These are phyloP conservation scores for Agelas oroides DNA, from an alignment of 37 sponge, comb jelly and placozoan species.

Conservation along the genomic window DNA sequence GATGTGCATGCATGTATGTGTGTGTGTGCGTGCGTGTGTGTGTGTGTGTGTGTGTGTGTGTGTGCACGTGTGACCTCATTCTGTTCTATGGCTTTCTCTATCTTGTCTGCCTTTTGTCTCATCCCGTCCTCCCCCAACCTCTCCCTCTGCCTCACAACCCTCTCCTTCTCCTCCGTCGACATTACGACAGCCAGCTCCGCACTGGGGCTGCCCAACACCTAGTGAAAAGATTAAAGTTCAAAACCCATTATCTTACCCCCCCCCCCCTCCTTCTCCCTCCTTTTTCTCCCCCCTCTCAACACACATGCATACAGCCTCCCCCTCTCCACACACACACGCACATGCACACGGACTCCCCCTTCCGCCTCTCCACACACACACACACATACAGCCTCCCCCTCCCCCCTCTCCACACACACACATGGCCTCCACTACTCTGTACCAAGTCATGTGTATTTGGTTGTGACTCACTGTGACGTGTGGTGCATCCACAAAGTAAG, in stretches of 20 bases:
- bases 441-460: no score
- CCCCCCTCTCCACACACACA: no score
- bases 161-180: slow-evolving; percentile 71
- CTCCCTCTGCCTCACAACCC: slow-evolving; percentile 60
- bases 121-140: slow-evolving; percentile 80
- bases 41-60: background rate
- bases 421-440: no score
- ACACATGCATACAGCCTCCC: no score
- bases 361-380: no score
- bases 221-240: background rate
- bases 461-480: slow-evolving; percentile 60
- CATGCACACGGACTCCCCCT: no score
- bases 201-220: slow-evolving; percentile 87
- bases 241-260: background rate
- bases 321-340: no score
- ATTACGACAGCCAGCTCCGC: slow-evolving; percentile 63
- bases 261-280: no score
- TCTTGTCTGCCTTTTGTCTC: slow-evolving; percentile 39
- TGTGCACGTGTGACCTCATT: slow-evolving; percentile 65
- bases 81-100: slow-evolving; percentile 67
- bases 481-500: slow-evolving; percentile 73
- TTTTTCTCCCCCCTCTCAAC: no score
- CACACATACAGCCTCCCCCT: no score
- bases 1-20: background rate
- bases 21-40: background rate